Base-by-base conservation (phyloP, 2,113 vertebrate genomes). In the Ancistrus triradiatus region DNA sequence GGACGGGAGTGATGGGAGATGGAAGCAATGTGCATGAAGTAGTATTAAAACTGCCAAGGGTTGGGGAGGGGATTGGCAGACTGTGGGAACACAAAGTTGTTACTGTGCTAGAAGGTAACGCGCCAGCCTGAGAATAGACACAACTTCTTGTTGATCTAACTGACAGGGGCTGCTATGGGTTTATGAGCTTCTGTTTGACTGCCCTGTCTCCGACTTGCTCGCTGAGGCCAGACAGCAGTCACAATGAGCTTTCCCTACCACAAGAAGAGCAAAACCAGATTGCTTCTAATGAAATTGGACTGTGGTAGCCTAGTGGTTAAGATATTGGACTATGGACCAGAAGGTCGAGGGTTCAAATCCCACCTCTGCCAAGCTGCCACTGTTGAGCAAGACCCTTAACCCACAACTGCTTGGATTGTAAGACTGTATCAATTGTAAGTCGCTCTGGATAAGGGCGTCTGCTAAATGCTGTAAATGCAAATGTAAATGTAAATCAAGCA, bases 61-160 rank as follows among this genome's bases (percentile, higher is more conserved):
- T 40, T 13, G 25, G n/a, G n/a, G 10, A 49, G 21, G 25, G n/a
- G n/a, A n/a, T n/a, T n/a, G 59, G 25, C 44, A 64, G 35, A 38
- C 65, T 74, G 77, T 72, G 77, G 72, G 77, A 78, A 78, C 67
- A 44, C 40, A 43, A 52, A 25, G 33, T 55, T 3, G 44, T 15
- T 25, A 11, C 38, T 15, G 57, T 55, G 43, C 8, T 17, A 25
- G n/a, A 63, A 46, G 49, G 37, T 55, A 52, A 73, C 57, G n/a
- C 19, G 52, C 22, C 44, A 35, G 58, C 48, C 64, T 76, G 76
- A 66, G 68, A 69, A 74, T 24, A 68, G 57, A 59, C 70, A 67
- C 64, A 37, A 38, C 19, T 74, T 19, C 58, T 47, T 59, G 73
- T 68, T 69, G 66, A 55, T 65, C 42, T 63, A 49, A 52, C 70